Evolutionary conservation across 2,113 vertebrate genomes (phyloP).

Genomic region (Promerops cafer): DNA sequence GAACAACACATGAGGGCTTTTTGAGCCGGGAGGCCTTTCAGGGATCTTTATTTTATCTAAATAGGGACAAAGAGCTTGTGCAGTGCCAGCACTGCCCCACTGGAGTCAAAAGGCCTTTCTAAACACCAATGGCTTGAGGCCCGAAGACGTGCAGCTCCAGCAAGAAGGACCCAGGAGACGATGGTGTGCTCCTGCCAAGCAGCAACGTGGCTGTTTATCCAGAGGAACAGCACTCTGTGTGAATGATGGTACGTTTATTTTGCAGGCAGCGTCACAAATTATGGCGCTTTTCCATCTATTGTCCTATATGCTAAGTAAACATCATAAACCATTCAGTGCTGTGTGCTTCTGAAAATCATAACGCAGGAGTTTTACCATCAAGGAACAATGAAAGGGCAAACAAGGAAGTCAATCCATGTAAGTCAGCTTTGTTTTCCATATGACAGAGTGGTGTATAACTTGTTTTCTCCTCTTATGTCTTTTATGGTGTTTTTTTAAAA

Average conservation of each 20-base stretch:
- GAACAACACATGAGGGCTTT: neutral
- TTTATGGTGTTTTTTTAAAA: slow-evolving; percentile 2
- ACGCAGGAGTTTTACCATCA: neutral
- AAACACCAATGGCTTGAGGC: neutral
- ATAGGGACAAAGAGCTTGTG: slow-evolving; percentile 13
- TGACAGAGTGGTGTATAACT: neutral
- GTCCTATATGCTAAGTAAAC: slow-evolving; percentile 55
- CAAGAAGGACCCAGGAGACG: neutral
- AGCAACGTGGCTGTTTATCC: slow-evolving; percentile 2
- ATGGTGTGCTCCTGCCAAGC: neutral
- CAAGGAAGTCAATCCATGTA: neutral
- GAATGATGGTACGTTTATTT: slow-evolving; percentile 34
- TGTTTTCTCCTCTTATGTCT: neutral
- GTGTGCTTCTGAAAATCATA: slow-evolving; percentile 48
- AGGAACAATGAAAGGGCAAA: slow-evolving; percentile 40
- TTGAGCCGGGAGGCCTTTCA: neutral
- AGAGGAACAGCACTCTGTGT: neutral
- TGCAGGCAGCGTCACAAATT: slow-evolving; percentile 43
- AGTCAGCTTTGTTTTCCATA: neutral
- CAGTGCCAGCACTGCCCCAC: slow-evolving; percentile 10
- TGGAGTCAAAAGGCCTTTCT: slow-evolving; percentile 5
- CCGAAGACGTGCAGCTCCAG: neutral
- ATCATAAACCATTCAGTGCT: slow-evolving; percentile 17
- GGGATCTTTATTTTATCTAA: slow-evolving; percentile 44
- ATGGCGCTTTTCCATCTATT: slow-evolving; percentile 51